Conservation (phyloP, 2,113 vertebrate genomes). For the Brachyistius frenatus region DNA sequence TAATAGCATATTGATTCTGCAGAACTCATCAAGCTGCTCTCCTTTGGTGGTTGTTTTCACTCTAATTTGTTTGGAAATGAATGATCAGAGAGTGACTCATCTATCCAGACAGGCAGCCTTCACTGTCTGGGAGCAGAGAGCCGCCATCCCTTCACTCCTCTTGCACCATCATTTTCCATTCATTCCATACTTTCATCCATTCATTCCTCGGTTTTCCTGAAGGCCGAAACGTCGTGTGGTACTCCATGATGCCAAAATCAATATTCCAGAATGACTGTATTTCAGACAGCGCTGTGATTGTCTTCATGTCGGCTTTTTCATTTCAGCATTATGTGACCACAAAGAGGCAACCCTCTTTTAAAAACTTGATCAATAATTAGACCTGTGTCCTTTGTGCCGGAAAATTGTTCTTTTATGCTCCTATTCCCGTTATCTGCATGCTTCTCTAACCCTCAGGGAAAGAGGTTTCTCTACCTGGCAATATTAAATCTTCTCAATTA, state of each 20-base stretch:
- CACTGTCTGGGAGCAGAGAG: constrained; percentile 33
- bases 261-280: not conserved
- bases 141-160: constrained; percentile 6
- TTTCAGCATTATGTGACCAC: not conserved
- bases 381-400: constrained; percentile 31
- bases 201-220: not conserved
- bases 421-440: constrained; percentile 37
- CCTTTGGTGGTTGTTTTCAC: constrained; percentile 47
- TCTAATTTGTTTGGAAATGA: constrained; percentile 61
- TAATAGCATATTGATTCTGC: constrained; percentile 70
- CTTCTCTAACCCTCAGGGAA: constrained; percentile 30
- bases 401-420: constrained; percentile 38
- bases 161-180: constrained; percentile 17
- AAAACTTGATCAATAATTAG: constrained; percentile 31
- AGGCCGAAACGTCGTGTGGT: not conserved
- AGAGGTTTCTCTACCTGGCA: constrained; percentile 55
- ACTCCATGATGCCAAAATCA: constrained; percentile 1
- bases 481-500: constrained; percentile 70
- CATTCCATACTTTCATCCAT: constrained; percentile 7
- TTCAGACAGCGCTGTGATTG: not conserved
- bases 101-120: constrained; percentile 27
- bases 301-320: not conserved
- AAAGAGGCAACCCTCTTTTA: not conserved
- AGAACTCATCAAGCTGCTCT: constrained; percentile 62
- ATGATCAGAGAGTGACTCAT: constrained; percentile 54